Evolutionary conservation across 1,140 invertebrate species (phyloP).

Genomic region (Cydia strobilella): DNA sequence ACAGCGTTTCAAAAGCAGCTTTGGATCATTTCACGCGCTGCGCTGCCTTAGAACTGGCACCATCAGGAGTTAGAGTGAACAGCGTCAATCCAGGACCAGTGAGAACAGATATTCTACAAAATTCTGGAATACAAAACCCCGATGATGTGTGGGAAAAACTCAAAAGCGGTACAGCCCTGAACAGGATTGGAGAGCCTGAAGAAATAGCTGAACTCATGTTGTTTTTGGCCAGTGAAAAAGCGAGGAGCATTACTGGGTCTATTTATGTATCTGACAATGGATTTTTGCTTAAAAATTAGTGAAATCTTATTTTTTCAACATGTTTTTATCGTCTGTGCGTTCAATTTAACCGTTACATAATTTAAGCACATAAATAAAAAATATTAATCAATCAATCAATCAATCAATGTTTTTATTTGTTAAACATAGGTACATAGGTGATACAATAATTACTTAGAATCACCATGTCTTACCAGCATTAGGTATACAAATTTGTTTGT

Average conservation of each 20-base stretch:
- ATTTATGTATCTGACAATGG: conserved; percentile 84
- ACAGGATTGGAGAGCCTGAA: conserved; percentile 70
- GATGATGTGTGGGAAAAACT: neutral
- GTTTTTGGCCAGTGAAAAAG: conserved; percentile 78
- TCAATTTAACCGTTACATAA: no score
- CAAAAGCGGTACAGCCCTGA: conserved; percentile 52
- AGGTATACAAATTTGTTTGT: no score
- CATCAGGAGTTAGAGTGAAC: conserved; percentile 86
- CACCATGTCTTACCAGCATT: no score
- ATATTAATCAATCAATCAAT: no score
- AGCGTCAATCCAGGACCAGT: conserved; percentile 85
- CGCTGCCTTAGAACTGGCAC: conserved; percentile 83
- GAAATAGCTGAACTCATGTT: conserved; percentile 80
- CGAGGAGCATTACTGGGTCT: conserved; percentile 78
- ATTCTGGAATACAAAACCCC: neutral
- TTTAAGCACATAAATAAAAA: no score
- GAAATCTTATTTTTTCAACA: no score
- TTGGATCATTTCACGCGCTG: conserved; percentile 88
- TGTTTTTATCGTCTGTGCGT: neutral
- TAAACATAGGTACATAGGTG: no score
- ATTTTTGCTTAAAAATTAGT: conserved; percentile 21
- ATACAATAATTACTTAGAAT: no score
- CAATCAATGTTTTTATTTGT: no score
- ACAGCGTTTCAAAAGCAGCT: conserved; percentile 88
- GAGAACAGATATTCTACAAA: conserved; percentile 81